phyloP scores from a whole-genome alignment of 2,797 vertebrate species.

The Eospalax fontanierii region DNA sequence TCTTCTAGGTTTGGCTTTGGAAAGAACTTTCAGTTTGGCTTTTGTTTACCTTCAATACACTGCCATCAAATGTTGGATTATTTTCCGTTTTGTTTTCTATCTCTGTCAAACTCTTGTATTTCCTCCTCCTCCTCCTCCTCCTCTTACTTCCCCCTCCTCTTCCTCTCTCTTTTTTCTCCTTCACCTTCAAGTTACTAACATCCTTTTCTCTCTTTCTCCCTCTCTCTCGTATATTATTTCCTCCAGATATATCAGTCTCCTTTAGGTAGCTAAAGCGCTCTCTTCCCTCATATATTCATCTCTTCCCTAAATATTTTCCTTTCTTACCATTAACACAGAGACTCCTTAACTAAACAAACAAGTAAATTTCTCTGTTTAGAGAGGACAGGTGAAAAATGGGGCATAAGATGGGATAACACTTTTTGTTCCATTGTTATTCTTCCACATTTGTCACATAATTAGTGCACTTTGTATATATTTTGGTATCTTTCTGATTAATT shows the following conservation, averaged over 20 bases:
- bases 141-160: background rate
- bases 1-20: background rate
- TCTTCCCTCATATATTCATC: too few relatives aligned
- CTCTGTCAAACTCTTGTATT: background rate
- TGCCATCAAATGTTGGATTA: background rate
- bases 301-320: background rate
- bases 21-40: background rate
- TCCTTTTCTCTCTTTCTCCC: background rate
- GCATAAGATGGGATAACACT: background rate
- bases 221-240: background rate
- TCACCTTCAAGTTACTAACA: background rate
- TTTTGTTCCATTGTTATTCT: background rate
- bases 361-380: background rate
- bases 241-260: background rate
- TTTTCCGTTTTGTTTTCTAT: background rate
- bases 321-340: background rate
- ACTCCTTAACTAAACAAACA: background rate
- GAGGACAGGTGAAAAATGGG: background rate
- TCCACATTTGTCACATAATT: background rate
- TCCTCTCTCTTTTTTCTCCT: background rate
- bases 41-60: background rate
- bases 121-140: background rate
- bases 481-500: background rate
- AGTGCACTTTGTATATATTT: background rate
- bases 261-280: background rate